Evolutionary conservation across 2,797 vertebrate genomes (phyloP).

Genomic region (Arrhamphus sclerolepis): DNA sequence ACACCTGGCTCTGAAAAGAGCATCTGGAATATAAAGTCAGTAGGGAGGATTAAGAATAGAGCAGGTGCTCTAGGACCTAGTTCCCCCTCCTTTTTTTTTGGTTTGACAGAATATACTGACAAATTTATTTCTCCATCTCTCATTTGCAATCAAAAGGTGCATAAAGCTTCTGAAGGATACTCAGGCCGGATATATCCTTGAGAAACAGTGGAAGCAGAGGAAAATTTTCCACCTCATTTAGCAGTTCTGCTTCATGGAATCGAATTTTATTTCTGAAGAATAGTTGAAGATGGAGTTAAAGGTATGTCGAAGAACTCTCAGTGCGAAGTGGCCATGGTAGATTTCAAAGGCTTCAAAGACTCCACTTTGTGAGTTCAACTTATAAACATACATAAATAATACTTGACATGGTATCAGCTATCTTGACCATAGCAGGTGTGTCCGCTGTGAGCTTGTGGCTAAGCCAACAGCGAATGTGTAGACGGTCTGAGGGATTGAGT

Average conservation of each 20-base stretch:
- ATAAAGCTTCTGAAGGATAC: constrained; percentile 6
- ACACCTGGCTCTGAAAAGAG: constrained; percentile 37
- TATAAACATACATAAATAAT: constrained; percentile 54
- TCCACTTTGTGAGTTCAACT: constrained; percentile 27
- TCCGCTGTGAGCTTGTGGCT: constrained; percentile 7
- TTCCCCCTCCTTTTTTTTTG: neutral
- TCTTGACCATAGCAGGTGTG: constrained; percentile 37
- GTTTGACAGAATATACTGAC: constrained; percentile 4
- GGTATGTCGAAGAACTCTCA: constrained; percentile 38
- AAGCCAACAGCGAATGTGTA: neutral
- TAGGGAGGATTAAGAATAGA: constrained; percentile 1
- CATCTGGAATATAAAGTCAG: constrained; percentile 7
- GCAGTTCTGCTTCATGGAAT: constrained; percentile 16
- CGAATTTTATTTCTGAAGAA: constrained; percentile 29
- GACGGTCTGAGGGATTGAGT: constrained; percentile 14
- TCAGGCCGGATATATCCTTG: constrained; percentile 14
- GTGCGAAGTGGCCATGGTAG: constrained; percentile 27
- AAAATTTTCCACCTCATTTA: constrained; percentile 31
- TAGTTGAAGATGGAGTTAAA: constrained; percentile 21
- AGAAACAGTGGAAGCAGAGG: neutral
- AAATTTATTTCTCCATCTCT: constrained; percentile 21
- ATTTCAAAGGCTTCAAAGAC: constrained; percentile 52
- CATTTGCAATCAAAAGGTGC: constrained; percentile 19
- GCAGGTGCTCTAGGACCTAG: constrained; percentile 3
- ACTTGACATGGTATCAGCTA: constrained; percentile 55